Base-by-base conservation (phyloP, 1,140 invertebrate species). In the Papilio polytes region DNA sequence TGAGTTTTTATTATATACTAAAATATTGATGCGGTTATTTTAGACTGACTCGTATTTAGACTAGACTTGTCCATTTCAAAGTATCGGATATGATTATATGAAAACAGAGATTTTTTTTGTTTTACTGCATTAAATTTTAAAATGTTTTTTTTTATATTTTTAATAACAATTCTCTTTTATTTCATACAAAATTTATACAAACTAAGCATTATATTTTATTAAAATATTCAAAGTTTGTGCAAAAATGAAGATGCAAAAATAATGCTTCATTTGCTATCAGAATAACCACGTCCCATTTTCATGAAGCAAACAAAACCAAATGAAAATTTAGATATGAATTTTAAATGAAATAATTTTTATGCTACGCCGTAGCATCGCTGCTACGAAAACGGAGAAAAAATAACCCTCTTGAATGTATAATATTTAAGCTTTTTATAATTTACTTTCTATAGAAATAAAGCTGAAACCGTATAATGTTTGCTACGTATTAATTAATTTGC, bases 401-500 rank as follows among this genome's bases (percentile, higher is more conserved):
- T 22, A 63, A 31, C 22, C 26, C 63, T 70, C 6, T 31, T 15
- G 13, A 70, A n/a, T 15, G 26, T 59, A 31, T 66, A 26, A 31
- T 66, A 70, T 15, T 66, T 66, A 66, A 66, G 9, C 20, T 63
- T 63, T 22, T 63, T 26, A 1, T 26, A 26, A 26, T 66, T 31
- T 31, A 31, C 6, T 63, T 26, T 26, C 1, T 31, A 70, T 31
- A 31, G 12, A 70, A 70, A 31, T 15, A 12, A 36, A 70, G 26
- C 26, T 36, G 10, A 70, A 70, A 7, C 13, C 13, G 22, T 31
- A 15, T 70, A 70, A 70, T 70, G 22, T 70, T 70, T 70, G 26
- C 22, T 70, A 66, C 12, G 9, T 15, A 31, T 70, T 70, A 70
- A 70, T 70, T 70, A 70, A 70, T 70, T 70, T 70, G 26, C 63